Base-by-base conservation (phyloP, 2,888 invertebrate species). In the Euzetes globulus region DNA sequence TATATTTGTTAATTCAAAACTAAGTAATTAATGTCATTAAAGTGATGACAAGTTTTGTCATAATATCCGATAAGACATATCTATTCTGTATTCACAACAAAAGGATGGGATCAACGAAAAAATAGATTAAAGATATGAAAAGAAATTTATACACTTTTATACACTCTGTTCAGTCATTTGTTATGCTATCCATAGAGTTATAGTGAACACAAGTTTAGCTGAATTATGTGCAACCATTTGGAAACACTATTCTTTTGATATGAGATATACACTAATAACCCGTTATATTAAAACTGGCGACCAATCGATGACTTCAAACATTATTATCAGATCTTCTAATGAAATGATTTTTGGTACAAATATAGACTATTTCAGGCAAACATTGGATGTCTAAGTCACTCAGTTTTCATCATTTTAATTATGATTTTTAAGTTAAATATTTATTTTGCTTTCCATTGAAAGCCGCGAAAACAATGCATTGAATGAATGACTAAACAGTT, bases 121-220 rank as follows among this genome's bases (percentile, higher is more conserved):
- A 65, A 65, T 37, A 37, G 63, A 65, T 65, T 17, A 65, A 65
- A 65, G 63, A 65, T 65, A 65, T 37, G 33, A 65, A n/a, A 65
- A 58, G 58, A 25, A 37, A 37, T n/a, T 37, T 65, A 37, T 37
- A 37, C 17, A 37, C 19, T 37, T 65, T 19, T 52, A 52, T 52
- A 52, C 22, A 52, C 52, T 19, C 19, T 52, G 22, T 52, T 52
- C 9, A 65, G n/a, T 37, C 63, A 37, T 65, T 37, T 65, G 63
- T 65, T 65, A 37, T 65, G 63, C 11, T 15, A 37, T 65, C 37
- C 33, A 33, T 27, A 17, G 11, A 37, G 37, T n/a, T 33, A 29
- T 19, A 33, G 63, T 5, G 19, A 11, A 27, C 37, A 65, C 37
- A 19, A 52, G 63, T 37, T 37, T 4, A 11, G 33, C 19, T 65